phyloP scores from a whole-genome alignment of 2,888 invertebrate species.

The Philopedon plagiatum region DNA sequence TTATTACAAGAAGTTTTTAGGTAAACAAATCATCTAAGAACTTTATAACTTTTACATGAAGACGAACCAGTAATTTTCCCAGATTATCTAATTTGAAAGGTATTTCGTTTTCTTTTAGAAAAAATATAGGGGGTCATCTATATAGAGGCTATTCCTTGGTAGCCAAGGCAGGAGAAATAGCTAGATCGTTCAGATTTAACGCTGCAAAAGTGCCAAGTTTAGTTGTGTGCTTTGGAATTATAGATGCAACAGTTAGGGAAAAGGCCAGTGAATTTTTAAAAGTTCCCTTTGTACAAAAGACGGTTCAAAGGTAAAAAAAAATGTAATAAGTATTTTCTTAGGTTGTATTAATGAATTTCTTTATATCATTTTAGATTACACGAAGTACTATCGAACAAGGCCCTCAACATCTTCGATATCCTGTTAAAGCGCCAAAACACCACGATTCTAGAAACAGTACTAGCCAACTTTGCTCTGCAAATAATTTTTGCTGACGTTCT shows the following conservation, averaged over 20 bases:
- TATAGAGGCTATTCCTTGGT: constrained; percentile 79
- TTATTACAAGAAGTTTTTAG: constrained; percentile 66
- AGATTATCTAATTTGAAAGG: too few species aligned
- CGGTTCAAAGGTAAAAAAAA: constrained; percentile 77
- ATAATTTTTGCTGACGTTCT: constrained; percentile 67
- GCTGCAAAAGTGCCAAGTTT: constrained; percentile 5
- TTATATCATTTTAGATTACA: constrained; percentile 23
- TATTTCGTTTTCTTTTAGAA: constrained; percentile 68
- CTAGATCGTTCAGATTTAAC: constrained; percentile 37
- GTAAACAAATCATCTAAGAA: constrained; percentile 68
- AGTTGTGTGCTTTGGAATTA: constrained; percentile 85
- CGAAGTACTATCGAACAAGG: constrained; percentile 75
- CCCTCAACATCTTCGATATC: constrained; percentile 32
- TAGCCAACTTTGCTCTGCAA: constrained; percentile 72
- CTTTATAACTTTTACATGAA: too few species aligned
- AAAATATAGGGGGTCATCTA: constrained; percentile 36
- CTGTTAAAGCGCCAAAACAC: constrained; percentile 7
- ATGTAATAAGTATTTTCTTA: too few species aligned
- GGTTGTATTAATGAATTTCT: too few species aligned
- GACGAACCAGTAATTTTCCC: too few species aligned
- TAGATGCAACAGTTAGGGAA: constrained; percentile 91
- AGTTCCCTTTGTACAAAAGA: constrained; percentile 80
- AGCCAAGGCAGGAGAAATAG: constrained; percentile 60
- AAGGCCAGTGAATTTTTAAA: constrained; percentile 86
- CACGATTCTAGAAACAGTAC: constrained; percentile 31